Base-by-base conservation (phyloP, 2,888 invertebrate genomes). In the Anodontia alba region DNA sequence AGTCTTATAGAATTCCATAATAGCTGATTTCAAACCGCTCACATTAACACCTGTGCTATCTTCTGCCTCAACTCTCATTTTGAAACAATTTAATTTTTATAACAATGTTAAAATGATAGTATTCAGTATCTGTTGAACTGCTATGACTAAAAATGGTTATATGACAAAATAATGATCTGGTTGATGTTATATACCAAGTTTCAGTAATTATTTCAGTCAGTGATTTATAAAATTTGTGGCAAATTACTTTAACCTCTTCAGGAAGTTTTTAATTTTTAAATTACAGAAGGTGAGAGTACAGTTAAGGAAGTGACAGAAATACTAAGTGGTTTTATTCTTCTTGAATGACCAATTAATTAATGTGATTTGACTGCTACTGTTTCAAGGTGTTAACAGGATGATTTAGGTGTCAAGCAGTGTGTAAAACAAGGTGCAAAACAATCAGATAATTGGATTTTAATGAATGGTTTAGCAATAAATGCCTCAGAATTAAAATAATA, bases 11-110 rank as follows among this genome's bases (percentile, higher is more conserved):
- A 76, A 85, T 26, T 80, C 51, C 70, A 76, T 36, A 15, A 85
- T 38, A 8, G 80, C 67, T 23, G 76, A 71, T 66, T 80, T 85
- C 36, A 85, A n/a, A 67, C 80, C 75, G 51, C 78, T 80, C 15
- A 78, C 73, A 51, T 84, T 84, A 0, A 75, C 43, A 67, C 81
- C 78, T 36, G 77, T 73, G 76, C 69, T 79, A 84, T 29, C 26
- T 33, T 31, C 33, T 29, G 29, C 17, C 7, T 54, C 54, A 2
- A 26, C 23, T 26, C 54, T 26, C 54, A 54, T 46, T 20, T 46
- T 46, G 46, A 46, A 46, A 8, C 38, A 38, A 38, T 49, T 49
- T 15, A 10, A 15, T 49, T n/a, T n/a, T n/a, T n/a, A n/a, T n/a
- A n/a, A n/a, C n/a, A n/a, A n/a, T n/a, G n/a, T n/a, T n/a, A n/a